Base-by-base conservation (phyloP, 2,888 invertebrate genomes). In the Drosophila subsilvestris region DNA sequence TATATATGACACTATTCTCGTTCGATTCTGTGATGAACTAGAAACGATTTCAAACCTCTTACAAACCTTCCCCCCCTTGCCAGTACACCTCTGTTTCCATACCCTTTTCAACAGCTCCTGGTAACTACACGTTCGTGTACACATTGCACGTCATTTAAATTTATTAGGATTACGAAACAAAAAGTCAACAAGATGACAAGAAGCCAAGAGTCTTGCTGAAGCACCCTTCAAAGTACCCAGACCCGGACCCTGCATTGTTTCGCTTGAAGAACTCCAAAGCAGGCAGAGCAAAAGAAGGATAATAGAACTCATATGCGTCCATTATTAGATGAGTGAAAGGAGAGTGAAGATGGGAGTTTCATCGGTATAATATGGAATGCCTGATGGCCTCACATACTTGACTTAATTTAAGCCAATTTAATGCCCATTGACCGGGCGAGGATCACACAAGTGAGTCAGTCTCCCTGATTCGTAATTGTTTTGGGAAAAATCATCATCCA, bases 331-430 rank as follows among this genome's bases (percentile, higher is more conserved):
- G 22, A 57, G 3, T 44, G 58, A 47, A 60, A 48, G 25, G 43
- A 49, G 56, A 60, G 49, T n/a, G 18, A 20, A 60, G 37, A 1
- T 25, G 44, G 45, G 44, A 58, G 56, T 49, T 49, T 48, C 48
- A 5, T 14, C 32, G 58, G 37, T 57, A 57, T 57, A 57, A 45
- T 57, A 58, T 17, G 10, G 54, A 54, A 66, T 63, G n/a, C 56
- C 57, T 32, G 44, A 55, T 54, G 22, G 71, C 50, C 76, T 61
- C 75, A 67, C 87, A 90, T 91, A 91, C 91, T 92, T 91, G 92
- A 92, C 92, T 92, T 91, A 87, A 90, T 92, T 90, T 92, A 91
- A 92, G 91, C 92, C 92, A 91, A 92, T 92, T 92, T 89, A 75
- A 84, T 79, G 78, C 68, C 71, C 83, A 78, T 83, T 84, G 75